A percentile compares a stretch with the other conserved stretches of the same genome.
phyloP scores from a whole-genome alignment of 1,140 invertebrate genomes.

The Cotesia vestalis region DNA sequence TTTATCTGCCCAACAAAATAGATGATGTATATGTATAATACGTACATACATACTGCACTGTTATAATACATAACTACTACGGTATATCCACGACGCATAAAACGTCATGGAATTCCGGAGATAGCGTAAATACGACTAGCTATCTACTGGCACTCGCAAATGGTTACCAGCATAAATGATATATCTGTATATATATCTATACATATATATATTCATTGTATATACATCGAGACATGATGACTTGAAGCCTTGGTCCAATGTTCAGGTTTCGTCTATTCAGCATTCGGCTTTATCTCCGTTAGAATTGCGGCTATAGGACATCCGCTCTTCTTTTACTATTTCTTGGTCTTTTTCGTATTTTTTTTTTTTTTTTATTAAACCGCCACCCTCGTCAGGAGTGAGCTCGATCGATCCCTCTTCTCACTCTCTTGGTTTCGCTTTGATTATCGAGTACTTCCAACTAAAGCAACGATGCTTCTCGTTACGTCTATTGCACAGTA shows the following conservation, averaged over 20 bases:
- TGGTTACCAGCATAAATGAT: conserved; percentile 1
- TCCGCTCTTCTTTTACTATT: conserved; percentile 1
- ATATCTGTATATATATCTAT: too few species aligned
- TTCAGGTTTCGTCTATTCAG: conserved; percentile 27
- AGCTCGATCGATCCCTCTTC: conserved; percentile 26
- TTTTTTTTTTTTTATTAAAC: conserved; percentile 20
- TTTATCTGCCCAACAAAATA: conserved; percentile 20
- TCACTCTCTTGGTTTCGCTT: conserved; percentile 18
- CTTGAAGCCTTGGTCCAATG: conserved; percentile 17
- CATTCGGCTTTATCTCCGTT: conserved; percentile 26
- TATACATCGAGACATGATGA: not conserved
- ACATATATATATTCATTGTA: too few species aligned
- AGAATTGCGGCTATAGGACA: conserved; percentile 27
- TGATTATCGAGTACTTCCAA: conserved; percentile 23
- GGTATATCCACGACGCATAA: conserved; percentile 32
- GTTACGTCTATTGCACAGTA: conserved; percentile 18
- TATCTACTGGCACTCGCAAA: conserved; percentile 19
- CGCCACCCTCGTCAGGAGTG: conserved; percentile 17
- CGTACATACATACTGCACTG: not conserved
- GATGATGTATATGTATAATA: conserved; percentile 12
- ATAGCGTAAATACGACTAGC: conserved; percentile 35
- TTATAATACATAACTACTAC: not conserved
- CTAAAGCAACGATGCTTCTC: not conserved
- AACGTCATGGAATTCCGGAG: conserved; percentile 36
- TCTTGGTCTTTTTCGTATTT: not conserved